Percentiles rank a stretch among this genome's conserved stretches.
Conservation (phyloP, 2,113 vertebrate genomes). For the Deroptyus accipitrinus region DNA sequence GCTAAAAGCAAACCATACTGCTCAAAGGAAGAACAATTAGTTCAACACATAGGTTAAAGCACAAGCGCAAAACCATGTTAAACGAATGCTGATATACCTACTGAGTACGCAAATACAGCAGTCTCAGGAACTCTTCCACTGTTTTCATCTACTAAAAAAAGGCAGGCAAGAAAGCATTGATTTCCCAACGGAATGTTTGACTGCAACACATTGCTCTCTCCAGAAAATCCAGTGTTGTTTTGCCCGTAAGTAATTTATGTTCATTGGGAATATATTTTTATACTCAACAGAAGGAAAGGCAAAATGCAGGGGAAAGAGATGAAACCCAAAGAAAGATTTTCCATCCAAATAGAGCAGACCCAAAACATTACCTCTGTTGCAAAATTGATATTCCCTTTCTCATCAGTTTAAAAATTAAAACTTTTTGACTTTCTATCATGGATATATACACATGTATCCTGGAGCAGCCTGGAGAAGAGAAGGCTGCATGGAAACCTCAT, state of each 20-base stretch:
- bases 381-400: background rate
- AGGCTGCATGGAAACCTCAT: too few species aligned
- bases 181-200: background rate
- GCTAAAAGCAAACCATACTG: background rate
- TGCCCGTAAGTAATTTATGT: background rate
- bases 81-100: background rate
- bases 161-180: fast-evolving
- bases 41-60: background rate
- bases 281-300: background rate
- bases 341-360: fast-evolving
- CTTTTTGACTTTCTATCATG: background rate
- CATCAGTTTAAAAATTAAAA: background rate
- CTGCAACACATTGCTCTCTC: background rate
- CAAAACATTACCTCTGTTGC: background rate
- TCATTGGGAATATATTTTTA: background rate
- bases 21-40: background rate
- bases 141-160: background rate
- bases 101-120: background rate
- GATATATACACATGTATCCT: background rate
- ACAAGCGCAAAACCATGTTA: background rate
- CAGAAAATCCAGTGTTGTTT: background rate
- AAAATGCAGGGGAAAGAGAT: background rate
- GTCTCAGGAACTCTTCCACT: background rate
- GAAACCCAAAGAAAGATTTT: background rate
- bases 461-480: too few species aligned